These are phyloP conservation scores for Phortica okadai DNA, from an alignment of 2,888 invertebrate genomes.

Conservation along the genomic window DNA sequence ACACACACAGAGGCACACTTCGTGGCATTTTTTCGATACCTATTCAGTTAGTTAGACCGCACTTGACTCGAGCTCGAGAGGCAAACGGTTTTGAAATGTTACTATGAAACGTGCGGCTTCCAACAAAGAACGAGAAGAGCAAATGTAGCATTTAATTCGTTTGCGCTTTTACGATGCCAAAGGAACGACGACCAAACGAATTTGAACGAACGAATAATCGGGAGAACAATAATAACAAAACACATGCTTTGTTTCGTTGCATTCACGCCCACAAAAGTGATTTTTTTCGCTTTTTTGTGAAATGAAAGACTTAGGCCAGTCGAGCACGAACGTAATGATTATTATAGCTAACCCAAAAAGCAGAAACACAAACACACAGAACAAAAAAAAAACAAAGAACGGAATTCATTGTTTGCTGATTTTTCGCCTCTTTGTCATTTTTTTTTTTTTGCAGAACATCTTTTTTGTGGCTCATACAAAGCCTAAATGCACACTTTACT, in stretches of 20 bases:
- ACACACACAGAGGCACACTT: no score
- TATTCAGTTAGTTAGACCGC: no score
- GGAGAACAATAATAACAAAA: neutral
- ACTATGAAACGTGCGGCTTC: neutral
- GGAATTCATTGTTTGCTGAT: neutral
- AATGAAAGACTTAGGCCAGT: conserved; percentile 7
- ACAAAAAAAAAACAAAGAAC: neutral
- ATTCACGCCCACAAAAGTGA: conserved; percentile 11
- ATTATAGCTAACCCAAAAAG: neutral
- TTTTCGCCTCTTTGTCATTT: neutral
- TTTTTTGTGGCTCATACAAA: neutral
- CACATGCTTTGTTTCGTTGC: conserved; percentile 6
- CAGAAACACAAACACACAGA: neutral
- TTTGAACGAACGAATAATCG: neutral
- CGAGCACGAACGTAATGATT: conserved; percentile 2
- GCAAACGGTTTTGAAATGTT: neutral
- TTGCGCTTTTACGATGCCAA: conserved; percentile 4
- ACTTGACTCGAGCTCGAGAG: no score
- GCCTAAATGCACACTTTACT: conserved; percentile 16
- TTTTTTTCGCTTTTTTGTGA: conserved; percentile 33
- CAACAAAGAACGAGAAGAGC: neutral
- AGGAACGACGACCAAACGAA: neutral
- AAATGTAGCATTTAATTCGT: conserved; percentile 31
- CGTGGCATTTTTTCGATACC: no score
- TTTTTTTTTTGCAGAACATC: neutral